Percentiles rank a stretch among this genome's conserved stretches.
phyloP scores from a whole-genome alignment of 2,113 vertebrate species.

The Ramphastos sulfuratus region DNA sequence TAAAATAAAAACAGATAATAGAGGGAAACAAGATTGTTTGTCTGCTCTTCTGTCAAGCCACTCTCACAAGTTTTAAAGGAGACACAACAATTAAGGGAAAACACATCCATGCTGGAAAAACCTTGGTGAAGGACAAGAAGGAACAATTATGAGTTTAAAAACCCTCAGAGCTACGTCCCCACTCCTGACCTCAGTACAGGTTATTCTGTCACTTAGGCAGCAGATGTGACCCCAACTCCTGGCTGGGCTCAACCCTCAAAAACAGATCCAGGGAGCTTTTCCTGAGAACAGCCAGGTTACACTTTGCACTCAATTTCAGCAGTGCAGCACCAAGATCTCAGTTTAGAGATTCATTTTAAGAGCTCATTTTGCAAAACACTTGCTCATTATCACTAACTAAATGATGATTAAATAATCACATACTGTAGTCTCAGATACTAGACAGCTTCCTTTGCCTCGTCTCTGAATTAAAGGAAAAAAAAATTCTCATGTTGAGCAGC shows the following conservation, averaged over 20 bases:
- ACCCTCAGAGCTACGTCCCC: not conserved
- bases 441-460: not conserved
- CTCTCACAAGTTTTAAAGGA: not conserved
- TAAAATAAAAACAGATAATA: conserved; percentile 55
- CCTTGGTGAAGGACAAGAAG: not conserved
- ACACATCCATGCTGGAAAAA: not conserved
- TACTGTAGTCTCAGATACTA: not conserved
- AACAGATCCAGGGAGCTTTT: rapidly evolving
- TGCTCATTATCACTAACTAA: conserved; percentile 16
- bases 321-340: not conserved
- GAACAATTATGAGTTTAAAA: not conserved
- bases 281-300: not conserved
- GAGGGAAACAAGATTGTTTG: not conserved
- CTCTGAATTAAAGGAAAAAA: not conserved
- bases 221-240: not conserved
- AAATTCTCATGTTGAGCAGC: not conserved
- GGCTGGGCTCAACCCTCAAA: rapidly evolving
- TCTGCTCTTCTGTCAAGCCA: not conserved
- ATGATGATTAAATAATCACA: conserved; percentile 30
- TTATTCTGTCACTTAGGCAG: not conserved
- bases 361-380: conserved; percentile 26
- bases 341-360: not conserved
- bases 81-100: not conserved
- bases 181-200: not conserved
- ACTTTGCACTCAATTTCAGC: not conserved